Evolutionary conservation across 2,797 vertebrate genomes (phyloP).

Genomic region (Phoeniculus purpureus): DNA sequence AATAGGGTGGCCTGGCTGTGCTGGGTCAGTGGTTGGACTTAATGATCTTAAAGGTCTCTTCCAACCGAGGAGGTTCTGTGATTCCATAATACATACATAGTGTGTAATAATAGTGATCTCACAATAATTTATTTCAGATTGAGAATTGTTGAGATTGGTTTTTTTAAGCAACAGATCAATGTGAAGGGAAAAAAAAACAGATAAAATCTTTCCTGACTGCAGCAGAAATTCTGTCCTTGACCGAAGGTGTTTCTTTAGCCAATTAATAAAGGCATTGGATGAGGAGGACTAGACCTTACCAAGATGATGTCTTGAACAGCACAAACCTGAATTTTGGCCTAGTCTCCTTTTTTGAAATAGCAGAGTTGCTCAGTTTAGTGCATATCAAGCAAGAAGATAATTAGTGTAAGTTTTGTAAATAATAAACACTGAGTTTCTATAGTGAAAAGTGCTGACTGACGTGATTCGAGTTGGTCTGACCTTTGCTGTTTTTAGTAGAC

Average conservation of each 20-base stretch:
- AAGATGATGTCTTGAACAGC: background rate
- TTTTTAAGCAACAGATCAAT: background rate
- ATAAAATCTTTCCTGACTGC: background rate
- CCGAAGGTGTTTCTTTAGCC: background rate
- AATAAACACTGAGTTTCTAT: background rate
- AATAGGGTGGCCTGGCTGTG: background rate
- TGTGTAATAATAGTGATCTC: background rate
- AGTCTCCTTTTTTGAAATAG: background rate
- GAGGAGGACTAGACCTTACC: background rate
- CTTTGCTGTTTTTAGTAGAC: background rate
- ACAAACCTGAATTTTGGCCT: background rate
- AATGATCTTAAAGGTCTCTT: no score
- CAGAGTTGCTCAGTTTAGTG: background rate
- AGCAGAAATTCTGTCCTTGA: background rate
- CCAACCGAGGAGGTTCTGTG: no score
- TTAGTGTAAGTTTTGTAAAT: background rate
- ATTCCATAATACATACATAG: background rate
- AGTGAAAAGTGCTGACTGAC: background rate
- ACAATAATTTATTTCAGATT: background rate
- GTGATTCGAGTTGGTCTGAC: background rate
- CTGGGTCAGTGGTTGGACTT: no score
- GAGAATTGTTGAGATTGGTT: accelerated
- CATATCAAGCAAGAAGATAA: background rate
- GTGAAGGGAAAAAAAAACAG: background rate
- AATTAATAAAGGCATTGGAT: background rate